These are phyloP conservation scores for Mechanitis messenoides DNA, from an alignment of 2,888 invertebrate genomes.

Conservation along the genomic window DNA sequence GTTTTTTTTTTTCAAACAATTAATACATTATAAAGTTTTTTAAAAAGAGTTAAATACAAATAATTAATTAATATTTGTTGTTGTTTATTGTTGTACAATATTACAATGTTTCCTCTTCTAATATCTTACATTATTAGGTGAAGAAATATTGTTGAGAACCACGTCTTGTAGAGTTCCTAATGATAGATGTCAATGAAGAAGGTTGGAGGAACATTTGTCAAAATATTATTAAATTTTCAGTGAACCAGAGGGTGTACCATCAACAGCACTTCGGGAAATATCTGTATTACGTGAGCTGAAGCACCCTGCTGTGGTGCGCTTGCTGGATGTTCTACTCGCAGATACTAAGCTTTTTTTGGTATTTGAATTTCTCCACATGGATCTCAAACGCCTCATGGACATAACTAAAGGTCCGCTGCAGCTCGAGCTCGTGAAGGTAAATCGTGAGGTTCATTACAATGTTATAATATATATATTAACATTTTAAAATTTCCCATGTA, in stretches of 20 bases:
- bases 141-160: too few relatives aligned
- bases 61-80: too few relatives aligned
- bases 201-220: neutral
- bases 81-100: too few relatives aligned
- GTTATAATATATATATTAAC: neutral
- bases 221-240: conserved; percentile 57
- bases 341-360: conserved; percentile 93
- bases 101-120: too few relatives aligned
- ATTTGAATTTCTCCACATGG: conserved; percentile 95
- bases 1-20: too few relatives aligned
- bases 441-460: neutral
- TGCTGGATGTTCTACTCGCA: conserved; percentile 92
- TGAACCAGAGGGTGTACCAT: conserved; percentile 97
- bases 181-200: neutral
- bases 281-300: conserved; percentile 92
- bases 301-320: conserved; percentile 92
- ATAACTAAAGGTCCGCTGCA: conserved; percentile 78
- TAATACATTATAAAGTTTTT: too few relatives aligned
- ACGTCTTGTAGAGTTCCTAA: too few relatives aligned
- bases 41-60: too few relatives aligned
- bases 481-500: too few relatives aligned
- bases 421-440: conserved; percentile 81
- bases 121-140: too few relatives aligned
- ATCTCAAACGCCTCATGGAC: conserved; percentile 93
- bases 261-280: conserved; percentile 97